Base-by-base conservation (phyloP, 2,888 invertebrate species). In the Agrotis segetum region DNA sequence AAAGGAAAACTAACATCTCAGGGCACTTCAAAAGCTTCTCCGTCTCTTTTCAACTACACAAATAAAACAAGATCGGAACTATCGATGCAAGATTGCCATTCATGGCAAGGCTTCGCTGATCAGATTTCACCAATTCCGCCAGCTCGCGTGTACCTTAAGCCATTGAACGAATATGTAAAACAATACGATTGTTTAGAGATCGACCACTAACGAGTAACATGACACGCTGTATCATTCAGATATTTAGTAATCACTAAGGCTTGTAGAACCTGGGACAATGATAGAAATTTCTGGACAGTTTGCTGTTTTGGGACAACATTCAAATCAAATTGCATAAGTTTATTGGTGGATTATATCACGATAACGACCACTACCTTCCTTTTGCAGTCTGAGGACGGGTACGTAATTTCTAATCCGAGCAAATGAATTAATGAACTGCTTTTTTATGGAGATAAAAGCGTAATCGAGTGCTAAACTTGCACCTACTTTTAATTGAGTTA, bases 81-180 rank as follows among this genome's bases (percentile, higher is more conserved):
- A 70, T 78, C 61, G 64, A 40, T 55, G 59, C 63, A 29, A 69
- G 71, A 81, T 84, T 83, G 64, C 83, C 81, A 82, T 86, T 82
- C 73, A 81, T 62, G 67, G 83, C 70, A 74, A 74, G 77, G 71
- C 78, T 67, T 63, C 59, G 29, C n/a, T 46, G 76, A 74, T 86
- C 71, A 66, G 88, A 86, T 89, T 88, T 88, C 88, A 85, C 85
- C 78, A 71, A 81, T 81, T 84, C 83, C 73, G 68, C 79, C 79
- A 74, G 71, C 70, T 82, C 62, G 79, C 79, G 66, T 77, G 74
- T 78, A 75, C 80, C 79, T 67, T 78, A 79, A 67, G 71, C 78
- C 76, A 84, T 83, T 77, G 76, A 78, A 66, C 79, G 83, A 81
- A 85, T 85, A 80, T 81, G 78, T 85, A 82, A 82, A 77, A 77